These are phyloP conservation scores for Passer montanus DNA, from an alignment of 2,113 vertebrate genomes.

Conservation along the genomic window DNA sequence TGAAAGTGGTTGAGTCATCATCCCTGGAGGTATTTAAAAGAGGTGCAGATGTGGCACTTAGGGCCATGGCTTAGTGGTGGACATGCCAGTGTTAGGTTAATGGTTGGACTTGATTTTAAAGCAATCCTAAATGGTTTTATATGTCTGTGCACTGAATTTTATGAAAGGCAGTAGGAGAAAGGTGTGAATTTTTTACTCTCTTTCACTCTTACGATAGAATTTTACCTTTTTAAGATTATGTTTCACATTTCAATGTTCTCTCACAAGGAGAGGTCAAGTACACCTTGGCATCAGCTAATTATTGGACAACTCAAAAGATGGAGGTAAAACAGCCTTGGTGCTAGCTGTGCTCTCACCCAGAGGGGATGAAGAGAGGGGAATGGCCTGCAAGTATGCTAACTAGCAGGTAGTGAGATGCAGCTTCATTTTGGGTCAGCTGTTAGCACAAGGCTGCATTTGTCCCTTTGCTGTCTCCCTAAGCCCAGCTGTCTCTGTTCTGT, in stretches of 20 bases:
- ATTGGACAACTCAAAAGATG: background rate
- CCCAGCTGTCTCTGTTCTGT: background rate
- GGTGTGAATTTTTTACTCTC: background rate
- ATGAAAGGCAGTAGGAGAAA: background rate
- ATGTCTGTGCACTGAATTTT: background rate
- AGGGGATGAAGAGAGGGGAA: background rate
- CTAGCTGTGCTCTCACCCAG: background rate
- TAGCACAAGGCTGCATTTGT: background rate
- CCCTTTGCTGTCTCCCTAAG: background rate
- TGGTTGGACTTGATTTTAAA: background rate
- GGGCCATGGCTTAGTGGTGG: background rate
- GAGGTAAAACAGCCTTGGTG: background rate
- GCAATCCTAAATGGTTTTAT: background rate
- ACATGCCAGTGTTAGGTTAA: background rate
- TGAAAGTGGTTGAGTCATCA: background rate
- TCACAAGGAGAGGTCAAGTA: background rate
- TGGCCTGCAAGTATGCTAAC: background rate
- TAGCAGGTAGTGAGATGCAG: background rate
- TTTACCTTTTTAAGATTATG: background rate
- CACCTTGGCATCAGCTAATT: background rate
- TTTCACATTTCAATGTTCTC: background rate
- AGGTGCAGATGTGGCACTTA: background rate
- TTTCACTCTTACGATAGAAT: background rate
- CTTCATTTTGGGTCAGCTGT: background rate
- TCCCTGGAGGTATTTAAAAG: background rate